These are phyloP conservation scores for Pogonocherus hispidulus DNA, from an alignment of 2,888 invertebrate species.

Conservation along the genomic window DNA sequence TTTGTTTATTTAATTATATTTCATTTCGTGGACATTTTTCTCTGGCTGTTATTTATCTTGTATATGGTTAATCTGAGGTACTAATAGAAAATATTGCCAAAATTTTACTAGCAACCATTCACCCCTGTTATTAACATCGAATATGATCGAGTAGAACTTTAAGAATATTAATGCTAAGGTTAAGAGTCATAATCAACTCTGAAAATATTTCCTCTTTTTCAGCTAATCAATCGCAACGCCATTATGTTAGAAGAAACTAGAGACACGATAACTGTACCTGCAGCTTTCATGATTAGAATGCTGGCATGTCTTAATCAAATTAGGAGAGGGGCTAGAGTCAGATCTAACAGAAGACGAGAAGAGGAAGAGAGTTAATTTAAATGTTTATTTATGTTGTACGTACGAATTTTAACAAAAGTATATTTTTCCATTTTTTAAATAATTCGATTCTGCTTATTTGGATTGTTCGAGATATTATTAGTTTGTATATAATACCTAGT, in stretches of 20 bases:
- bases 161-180: too few species aligned
- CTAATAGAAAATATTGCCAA: too few species aligned
- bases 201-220: too few species aligned
- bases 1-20: too few species aligned
- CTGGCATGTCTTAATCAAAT: conserved; percentile 78
- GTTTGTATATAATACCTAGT: conserved; percentile 15
- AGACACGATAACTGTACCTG: conserved; percentile 90
- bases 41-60: too few species aligned
- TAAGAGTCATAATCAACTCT: too few species aligned
- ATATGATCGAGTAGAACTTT: too few species aligned
- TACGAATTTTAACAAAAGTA: conserved; percentile 6
- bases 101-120: too few species aligned
- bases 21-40: too few species aligned
- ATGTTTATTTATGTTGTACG: conserved; percentile 22
- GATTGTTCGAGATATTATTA: conserved; percentile 16
- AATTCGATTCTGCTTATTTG: conserved; percentile 17
- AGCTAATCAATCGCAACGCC: conserved; percentile 84
- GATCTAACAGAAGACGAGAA: conserved; percentile 42
- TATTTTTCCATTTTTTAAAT: conserved; percentile 25
- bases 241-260: conserved; percentile 88
- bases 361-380: conserved; percentile 46
- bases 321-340: conserved; percentile 66
- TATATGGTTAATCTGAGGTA: too few species aligned
- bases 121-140: too few species aligned
- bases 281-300: conserved; percentile 87